phyloP scores from a whole-genome alignment of 2,113 vertebrate species.

The Odobenus rosmarus region DNA sequence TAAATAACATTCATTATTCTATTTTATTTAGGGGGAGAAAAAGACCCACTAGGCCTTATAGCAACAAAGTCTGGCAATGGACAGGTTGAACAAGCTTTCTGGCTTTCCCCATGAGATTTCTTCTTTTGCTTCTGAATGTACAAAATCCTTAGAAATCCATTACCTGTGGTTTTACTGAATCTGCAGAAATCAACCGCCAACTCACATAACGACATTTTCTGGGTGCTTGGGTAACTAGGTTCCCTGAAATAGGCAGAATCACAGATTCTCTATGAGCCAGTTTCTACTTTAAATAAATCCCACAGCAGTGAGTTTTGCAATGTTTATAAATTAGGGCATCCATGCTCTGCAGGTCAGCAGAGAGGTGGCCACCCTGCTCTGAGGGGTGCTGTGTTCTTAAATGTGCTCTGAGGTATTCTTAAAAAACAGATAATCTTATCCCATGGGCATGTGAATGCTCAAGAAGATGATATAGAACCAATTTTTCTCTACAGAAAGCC shows the following conservation, averaged over 20 bases:
- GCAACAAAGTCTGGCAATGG: not conserved
- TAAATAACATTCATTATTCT: not conserved
- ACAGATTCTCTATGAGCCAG: not conserved
- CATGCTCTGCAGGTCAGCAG: not conserved
- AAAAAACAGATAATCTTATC: not conserved
- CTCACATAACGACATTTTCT: not conserved
- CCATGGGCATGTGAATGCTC: not conserved
- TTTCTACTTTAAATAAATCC: not conserved
- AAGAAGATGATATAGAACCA: not conserved
- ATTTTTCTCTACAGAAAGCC: not conserved
- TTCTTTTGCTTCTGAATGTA: not conserved
- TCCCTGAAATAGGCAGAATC: not conserved
- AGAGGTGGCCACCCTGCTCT: not conserved
- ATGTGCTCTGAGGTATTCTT: not conserved
- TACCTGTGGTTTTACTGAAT: not conserved
- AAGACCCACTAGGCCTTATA: not conserved
- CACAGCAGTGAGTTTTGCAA: not conserved
- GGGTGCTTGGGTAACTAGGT: not conserved
- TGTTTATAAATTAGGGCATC: not conserved
- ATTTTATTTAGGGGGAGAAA: not conserved
- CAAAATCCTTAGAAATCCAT: not conserved
- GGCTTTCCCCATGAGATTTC: not conserved
- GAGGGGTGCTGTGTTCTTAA: not conserved
- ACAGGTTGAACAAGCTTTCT: not conserved
- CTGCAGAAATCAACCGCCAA: not conserved